Base-by-base conservation (phyloP, 37 sponge, comb jelly and placozoan species). In the Amphimedon queenslandica region DNA sequence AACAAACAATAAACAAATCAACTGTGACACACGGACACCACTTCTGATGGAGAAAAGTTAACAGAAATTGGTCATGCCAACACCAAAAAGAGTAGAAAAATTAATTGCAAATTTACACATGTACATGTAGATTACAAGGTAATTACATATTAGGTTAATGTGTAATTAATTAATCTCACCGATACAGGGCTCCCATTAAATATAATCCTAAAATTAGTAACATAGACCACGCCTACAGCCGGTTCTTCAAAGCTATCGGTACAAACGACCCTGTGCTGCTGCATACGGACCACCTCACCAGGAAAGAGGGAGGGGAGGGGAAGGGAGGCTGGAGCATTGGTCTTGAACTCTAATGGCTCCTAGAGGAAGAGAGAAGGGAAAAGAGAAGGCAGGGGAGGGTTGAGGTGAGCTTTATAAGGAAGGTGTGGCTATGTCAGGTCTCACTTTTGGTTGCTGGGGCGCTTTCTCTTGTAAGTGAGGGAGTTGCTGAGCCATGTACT, bases 121-220 rank as follows among this genome's bases (percentile, higher is more conserved):
- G n/a, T n/a, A n/a, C n/a, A n/a, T n/a, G n/a, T n/a, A n/a, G n/a
- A n/a, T n/a, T n/a, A n/a, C n/a, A n/a, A n/a, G n/a, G n/a, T n/a
- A n/a, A n/a, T n/a, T n/a, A n/a, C n/a, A n/a, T n/a, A n/a, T n/a
- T n/a, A n/a, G n/a, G n/a, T n/a, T n/a, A n/a, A n/a, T n/a, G n/a
- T n/a, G n/a, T 40, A 40, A 2, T 13, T 40, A 42, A n/a, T 25
- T 25, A 11, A n/a, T n/a, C 91, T 80, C 34, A 91, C 92, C 16
- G 72, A 71, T 4, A 91, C 70, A 18, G 70, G 69, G 43, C 82
- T 83, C 16, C 92, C 92, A 70, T 40, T 53, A 58, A 91, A 91
- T 23, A 91, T 91, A 43, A 91, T n/a, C 43, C 92, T 68, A 70
- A 69, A 87, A 73, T 91, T 91, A 2, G 92, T 91, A 40, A 91